Evolutionary conservation across 2,113 vertebrate species (phyloP), one percentile per base, ranked within the genome.

Genomic region (Antechinus stuartii): DNA sequence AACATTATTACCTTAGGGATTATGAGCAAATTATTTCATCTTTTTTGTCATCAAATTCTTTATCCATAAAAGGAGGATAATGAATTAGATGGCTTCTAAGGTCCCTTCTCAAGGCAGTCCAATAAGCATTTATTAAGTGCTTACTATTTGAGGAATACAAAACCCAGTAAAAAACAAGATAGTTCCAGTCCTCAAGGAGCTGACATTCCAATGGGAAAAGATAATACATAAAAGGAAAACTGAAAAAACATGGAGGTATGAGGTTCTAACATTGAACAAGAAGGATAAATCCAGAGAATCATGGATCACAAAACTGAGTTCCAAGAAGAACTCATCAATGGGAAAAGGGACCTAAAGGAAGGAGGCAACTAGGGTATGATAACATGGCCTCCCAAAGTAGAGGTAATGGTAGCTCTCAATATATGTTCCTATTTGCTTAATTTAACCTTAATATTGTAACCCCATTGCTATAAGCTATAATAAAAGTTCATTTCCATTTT

Each of bases 181-280:
- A n/a, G 30, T n/a, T 7, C 4, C 14, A 19, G 61, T 35, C 35
- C 16, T n/a, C 35, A 76, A 76, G 35, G 61, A n/a, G 35, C 14
- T 68, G 30, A 68, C 4, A n/a, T 76, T n/a, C 30, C 5, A 19
- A 76, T 19, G 14, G 6, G 61, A 30, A 76, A n/a, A 76, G 61
- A 30, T 2, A 61, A 30, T 10, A 11, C 26, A 61, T 12, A 61
- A 61, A 61, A 61, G 27, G 56, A 57, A 57, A 76, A 30, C 1
- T 94, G 6, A 90, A 94, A 92, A 52, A 47, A 26, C 91, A 94
- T 7, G 76, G 9, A 93, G 89, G 90, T 92, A 95, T 90, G 19
- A 90, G 92, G 27, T n/a, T 6, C 14, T 11, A 12, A 35, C 30
- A 68, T 3, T 35, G 3, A 19, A 35, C 61, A 68, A n/a, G 30